Conservation (phyloP, 2,888 invertebrate genomes). For the Thumatha senex region DNA sequence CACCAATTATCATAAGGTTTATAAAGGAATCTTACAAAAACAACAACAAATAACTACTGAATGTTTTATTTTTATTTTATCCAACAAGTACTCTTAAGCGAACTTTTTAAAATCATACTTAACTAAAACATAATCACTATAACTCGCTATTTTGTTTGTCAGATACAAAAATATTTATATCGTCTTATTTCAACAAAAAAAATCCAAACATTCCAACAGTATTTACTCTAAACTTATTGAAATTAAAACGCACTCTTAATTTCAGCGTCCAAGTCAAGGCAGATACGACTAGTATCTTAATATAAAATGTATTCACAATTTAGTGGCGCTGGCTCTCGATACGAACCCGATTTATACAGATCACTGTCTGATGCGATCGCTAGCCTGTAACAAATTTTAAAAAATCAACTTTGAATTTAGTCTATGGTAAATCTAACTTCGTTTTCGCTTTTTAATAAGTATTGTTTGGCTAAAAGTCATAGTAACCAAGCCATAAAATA, state of each 20-base stretch:
- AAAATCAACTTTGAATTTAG: no score
- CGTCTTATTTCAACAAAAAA: conserved; percentile 72
- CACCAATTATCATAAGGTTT: no score
- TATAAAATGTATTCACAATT: conserved; percentile 71
- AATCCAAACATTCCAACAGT: conserved; percentile 74
- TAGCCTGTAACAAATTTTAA: conserved; percentile 57
- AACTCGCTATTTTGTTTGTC: conserved; percentile 65
- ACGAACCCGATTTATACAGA: conserved; percentile 68
- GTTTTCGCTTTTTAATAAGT: no score
- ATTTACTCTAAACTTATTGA: conserved; percentile 64
- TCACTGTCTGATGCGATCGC: conserved; percentile 52
- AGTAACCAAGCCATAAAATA: no score
- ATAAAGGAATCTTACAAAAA: no score
- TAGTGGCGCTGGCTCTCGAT: conserved; percentile 63
- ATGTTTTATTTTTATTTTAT: conserved; percentile 80
- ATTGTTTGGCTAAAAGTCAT: no score
- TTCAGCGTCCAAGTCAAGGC: conserved; percentile 55
- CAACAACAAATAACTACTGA: conserved; percentile 63
- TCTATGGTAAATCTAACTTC: no score
- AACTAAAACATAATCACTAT: conserved; percentile 75
- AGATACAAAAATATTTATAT: conserved; percentile 78
- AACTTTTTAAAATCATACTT: conserved; percentile 69
- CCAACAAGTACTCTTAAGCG: conserved; percentile 80
- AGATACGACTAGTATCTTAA: conserved; percentile 56
- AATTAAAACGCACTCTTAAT: conserved; percentile 58